Evolutionary conservation across 2,113 vertebrate genomes (phyloP), one percentile per base, ranked within the genome.

Genomic region (Myotis brandtii): DNA sequence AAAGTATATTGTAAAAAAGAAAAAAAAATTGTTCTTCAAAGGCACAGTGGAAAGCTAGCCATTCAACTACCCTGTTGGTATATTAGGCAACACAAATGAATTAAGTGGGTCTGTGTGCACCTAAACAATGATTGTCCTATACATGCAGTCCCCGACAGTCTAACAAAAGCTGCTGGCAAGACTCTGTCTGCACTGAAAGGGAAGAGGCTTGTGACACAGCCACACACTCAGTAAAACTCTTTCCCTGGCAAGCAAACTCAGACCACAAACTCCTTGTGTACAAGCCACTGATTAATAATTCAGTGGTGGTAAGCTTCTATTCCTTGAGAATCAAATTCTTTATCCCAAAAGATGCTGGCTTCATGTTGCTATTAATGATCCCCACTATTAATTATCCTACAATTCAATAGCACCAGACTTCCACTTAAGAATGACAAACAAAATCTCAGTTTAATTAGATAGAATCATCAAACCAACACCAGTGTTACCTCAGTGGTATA

Each of bases 401-500:
- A 89, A 48, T 23, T 66, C 30, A 81, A 16, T 25, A 81, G 52
- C 21, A 86, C 11, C 27, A 76, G 89, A 27, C 5, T 30, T 85
- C 27, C 25, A 92, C 32, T 94, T 85, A 43, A 48, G 1, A 97
- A 87, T 17, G 62, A 25, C 76, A 96, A 72, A 93, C 3, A 72
- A 87, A 93, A 95, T 17, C 37, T 88, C 81, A 95, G 84, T 25
- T 27, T 13, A 91, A 34, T 7, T 46, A 21, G 34, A 52, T 9
- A 20, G 0, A 75, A 75, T 56, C 17, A 27, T 69, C 96, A 96
- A 67, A 70, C 5, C 20, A 1, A n/a, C 46, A 96, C 46, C 0
- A 80, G 9, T 0, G 75, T 97, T 98, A 99, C 99, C 99, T 99
- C 95, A 99, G 98, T 0, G 99, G 99, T 96, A 99, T 99, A 97